Base-by-base conservation (phyloP, 2,113 vertebrate genomes). In the Nerophis ophidion region DNA sequence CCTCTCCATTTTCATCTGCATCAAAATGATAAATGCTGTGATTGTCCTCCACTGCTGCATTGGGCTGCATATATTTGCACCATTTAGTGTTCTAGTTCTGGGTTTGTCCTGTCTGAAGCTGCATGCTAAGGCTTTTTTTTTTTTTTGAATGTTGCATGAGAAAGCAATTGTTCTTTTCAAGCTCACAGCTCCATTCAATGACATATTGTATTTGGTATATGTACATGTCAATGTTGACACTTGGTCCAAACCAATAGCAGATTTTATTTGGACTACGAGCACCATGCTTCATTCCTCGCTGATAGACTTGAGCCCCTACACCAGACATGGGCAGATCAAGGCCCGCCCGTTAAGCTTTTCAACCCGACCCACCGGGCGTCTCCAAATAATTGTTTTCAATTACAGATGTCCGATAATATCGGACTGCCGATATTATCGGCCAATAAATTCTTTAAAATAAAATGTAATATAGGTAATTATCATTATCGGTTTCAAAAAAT, bases 91-190 rank as follows among this genome's bases (percentile, higher is more conserved):
- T 54, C 9, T 40, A 54, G 35, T 55, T 38, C 6, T 16, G 36
- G 10, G 15, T 56, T 56, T 42, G 38, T 6, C 14, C 9, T 42
- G 38, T 56, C 36, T 17, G n/a, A 42, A 56, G 36, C 54, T 56
- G 54, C 36, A 42, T 42, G 38, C 54, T 56, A 40, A 55, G 54
- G 16, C 6, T 16, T 55, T 42, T 19, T 56, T 56, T 55, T 52
- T 55, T 42, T 19, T 56, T 56, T 55, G 34, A 38, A 16, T 55
- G 35, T 35, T n/a, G 14, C n/a, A 36, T 8, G 40, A 44, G 4
- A 44, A 44, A 12, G 40, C 4, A 11, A 40, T 56, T 42, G 6
- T 16, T 42, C 6, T 42, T 34, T 15, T 16, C 49, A 33, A 51
- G 6, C 19, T 12, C 52, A 36, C 52, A 38, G 3, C 34, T 54